A percentile compares a stretch with the other conserved stretches of the same genome.
phyloP scores from a whole-genome alignment of 2,888 invertebrate genomes.

The Spisula subtruncata region DNA sequence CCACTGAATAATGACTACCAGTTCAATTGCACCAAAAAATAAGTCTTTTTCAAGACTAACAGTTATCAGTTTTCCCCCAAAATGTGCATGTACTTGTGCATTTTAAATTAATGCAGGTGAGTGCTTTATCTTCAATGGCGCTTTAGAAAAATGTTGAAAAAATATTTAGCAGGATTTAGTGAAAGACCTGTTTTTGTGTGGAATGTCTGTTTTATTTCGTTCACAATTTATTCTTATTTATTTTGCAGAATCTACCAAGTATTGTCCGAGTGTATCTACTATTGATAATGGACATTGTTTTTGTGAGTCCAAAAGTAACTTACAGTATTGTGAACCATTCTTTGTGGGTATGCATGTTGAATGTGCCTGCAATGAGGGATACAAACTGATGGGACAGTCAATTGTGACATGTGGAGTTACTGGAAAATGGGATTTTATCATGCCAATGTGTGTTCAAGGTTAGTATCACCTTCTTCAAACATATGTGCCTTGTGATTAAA shows the following conservation, averaged over 20 bases:
- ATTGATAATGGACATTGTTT: constrained; percentile 79
- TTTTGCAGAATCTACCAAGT: constrained; percentile 70
- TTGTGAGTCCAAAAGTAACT: constrained; percentile 75
- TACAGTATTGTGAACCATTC: constrained; percentile 78
- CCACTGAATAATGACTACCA: no score
- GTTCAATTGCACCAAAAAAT: no score
- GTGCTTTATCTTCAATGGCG: no score
- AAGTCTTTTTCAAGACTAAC: no score
- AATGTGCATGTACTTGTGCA: no score
- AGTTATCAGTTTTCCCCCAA: no score
- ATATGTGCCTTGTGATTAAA: background rate
- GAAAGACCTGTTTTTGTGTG: no score
- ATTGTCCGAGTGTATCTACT: constrained; percentile 73
- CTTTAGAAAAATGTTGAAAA: no score
- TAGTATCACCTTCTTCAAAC: background rate
- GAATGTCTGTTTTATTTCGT: no score
- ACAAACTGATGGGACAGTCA: constrained; percentile 73
- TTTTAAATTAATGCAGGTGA: no score
- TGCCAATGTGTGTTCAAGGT: constrained; percentile 80
- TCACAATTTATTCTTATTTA: background rate
- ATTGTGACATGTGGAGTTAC: constrained; percentile 75
- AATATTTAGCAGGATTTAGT: no score
- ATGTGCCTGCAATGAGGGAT: constrained; percentile 80
- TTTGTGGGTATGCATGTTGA: constrained; percentile 77
- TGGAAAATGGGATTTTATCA: constrained; percentile 78